Evolutionary conservation across 2,888 invertebrate species (phyloP).

Genomic region (Thumatha senex): DNA sequence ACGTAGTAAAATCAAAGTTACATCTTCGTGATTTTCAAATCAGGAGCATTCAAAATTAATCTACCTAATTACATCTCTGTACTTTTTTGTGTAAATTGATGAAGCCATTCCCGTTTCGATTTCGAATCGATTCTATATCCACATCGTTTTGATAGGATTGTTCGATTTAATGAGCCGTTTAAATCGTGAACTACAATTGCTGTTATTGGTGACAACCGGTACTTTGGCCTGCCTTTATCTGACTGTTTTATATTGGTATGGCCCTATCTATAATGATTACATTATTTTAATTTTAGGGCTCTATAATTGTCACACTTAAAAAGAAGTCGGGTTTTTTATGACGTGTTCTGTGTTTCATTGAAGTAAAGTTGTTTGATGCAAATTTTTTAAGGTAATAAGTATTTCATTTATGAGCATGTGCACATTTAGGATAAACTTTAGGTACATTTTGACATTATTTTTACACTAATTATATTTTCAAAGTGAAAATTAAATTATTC

Average conservation of each 20-base stretch:
- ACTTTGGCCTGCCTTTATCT: constrained; percentile 14
- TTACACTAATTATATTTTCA: no score
- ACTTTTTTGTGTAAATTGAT: constrained; percentile 35
- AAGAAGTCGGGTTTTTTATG: background rate
- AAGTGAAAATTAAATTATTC: no score
- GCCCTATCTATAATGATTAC: constrained; percentile 11
- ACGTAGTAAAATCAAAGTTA: background rate
- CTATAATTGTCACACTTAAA: background rate
- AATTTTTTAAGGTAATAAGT: no score
- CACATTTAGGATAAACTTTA: no score
- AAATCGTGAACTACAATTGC: constrained; percentile 50
- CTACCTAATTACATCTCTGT: constrained; percentile 23
- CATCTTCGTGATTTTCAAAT: background rate
- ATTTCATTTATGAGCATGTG: no score
- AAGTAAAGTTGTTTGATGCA: no score
- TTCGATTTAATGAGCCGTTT: constrained; percentile 64
- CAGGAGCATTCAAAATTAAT: constrained; percentile 1
- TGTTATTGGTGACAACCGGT: constrained; percentile 39
- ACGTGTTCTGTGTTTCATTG: background rate
- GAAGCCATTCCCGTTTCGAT: constrained; percentile 49
- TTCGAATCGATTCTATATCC: constrained; percentile 45
- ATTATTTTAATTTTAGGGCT: constrained; percentile 15
- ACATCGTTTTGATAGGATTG: constrained; percentile 44
- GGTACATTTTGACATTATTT: no score
- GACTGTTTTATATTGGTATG: constrained; percentile 5